Percentiles rank a stretch among this genome's conserved stretches.
These are phyloP conservation scores for Trematomus loennbergii DNA, from an alignment of 2,113 vertebrate genomes.

Conservation along the genomic window DNA sequence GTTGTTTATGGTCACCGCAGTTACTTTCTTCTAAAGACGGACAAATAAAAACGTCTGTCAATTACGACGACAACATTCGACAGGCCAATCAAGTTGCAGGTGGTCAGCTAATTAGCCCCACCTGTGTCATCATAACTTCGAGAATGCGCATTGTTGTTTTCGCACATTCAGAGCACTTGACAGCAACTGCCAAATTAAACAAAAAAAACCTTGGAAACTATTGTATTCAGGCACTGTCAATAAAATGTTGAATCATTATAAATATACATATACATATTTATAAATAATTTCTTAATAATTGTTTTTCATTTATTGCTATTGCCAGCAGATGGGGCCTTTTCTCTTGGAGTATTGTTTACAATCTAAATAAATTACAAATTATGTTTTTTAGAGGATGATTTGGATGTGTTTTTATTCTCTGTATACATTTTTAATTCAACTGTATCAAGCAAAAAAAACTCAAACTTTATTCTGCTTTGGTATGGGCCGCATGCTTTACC, in stretches of 20 bases:
- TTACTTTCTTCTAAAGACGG: too few relatives aligned
- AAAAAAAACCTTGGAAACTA: background rate
- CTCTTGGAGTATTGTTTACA: too few relatives aligned
- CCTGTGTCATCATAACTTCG: too few relatives aligned
- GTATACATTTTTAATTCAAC: too few relatives aligned
- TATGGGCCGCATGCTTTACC: too few relatives aligned
- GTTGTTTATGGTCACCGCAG: too few relatives aligned
- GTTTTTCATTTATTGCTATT: background rate
- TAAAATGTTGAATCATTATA: background rate
- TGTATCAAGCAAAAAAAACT: background rate
- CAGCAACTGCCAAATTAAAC: background rate
- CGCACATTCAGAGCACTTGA: too few relatives aligned
- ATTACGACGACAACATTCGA: background rate
- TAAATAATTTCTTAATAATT: background rate
- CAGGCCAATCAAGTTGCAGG: background rate
- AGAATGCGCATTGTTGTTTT: too few relatives aligned
- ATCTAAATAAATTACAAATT: background rate
- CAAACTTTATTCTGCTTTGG: too few relatives aligned
- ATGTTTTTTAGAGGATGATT: background rate
- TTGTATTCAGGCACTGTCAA: background rate
- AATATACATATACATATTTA: background rate
- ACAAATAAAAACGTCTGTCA: background rate
- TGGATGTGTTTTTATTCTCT: background rate
- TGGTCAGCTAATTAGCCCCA: too few relatives aligned
- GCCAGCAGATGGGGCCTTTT: background rate